Conservation (phyloP, 2,797 vertebrate species). For the Gymnoscopelus microlampas region DNA sequence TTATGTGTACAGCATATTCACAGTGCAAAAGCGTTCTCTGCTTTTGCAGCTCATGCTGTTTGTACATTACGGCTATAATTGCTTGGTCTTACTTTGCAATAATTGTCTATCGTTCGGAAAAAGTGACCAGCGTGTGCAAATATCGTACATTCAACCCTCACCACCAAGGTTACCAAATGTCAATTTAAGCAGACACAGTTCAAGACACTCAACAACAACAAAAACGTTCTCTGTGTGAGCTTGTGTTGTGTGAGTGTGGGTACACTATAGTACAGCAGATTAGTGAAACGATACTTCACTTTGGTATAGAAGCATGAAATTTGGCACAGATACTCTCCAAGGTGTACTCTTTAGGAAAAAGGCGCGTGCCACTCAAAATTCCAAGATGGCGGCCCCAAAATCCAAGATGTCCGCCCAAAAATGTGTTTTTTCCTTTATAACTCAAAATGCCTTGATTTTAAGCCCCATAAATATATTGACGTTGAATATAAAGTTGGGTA, state of each 20-base stretch:
- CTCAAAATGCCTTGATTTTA: too few species aligned
- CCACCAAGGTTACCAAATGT: background rate
- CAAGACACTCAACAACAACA: conserved; percentile 13
- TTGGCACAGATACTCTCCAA: too few species aligned
- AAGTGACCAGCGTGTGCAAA: conserved; percentile 44
- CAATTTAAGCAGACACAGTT: conserved; percentile 19
- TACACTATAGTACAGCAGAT: too few species aligned
- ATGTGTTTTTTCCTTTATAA: too few species aligned
- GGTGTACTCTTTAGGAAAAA: too few species aligned
- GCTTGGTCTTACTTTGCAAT: conserved; percentile 30
- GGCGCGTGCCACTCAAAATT: too few species aligned
- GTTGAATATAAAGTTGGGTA: too few species aligned
- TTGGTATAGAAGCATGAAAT: too few species aligned
- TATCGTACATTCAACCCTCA: conserved; percentile 49
- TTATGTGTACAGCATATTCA: conserved; percentile 35
- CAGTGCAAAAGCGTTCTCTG: conserved; percentile 64
- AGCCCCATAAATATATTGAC: too few species aligned
- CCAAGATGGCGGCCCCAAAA: too few species aligned
- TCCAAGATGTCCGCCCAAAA: too few species aligned
- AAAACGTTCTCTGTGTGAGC: conserved; percentile 17
- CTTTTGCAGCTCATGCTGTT: conserved; percentile 53
- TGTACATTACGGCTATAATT: conserved; percentile 39
- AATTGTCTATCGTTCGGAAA: conserved; percentile 38
- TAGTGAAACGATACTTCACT: too few species aligned
- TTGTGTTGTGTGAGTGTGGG: conserved; percentile 8